Evolutionary conservation across 1,140 invertebrate species (phyloP).

Genomic region (Solen grandis): DNA sequence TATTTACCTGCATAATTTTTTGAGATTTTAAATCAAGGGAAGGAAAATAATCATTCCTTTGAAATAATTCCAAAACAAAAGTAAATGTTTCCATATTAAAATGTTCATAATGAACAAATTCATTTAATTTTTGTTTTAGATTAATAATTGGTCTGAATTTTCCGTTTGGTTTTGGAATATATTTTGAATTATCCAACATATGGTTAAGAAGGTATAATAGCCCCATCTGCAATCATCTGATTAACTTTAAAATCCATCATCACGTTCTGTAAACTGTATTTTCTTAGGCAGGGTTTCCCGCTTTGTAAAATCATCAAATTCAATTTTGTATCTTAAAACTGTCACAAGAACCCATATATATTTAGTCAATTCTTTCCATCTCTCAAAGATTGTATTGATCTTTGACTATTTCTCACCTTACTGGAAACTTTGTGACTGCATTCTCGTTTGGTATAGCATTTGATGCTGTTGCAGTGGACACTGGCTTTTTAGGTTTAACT

Average conservation of each 20-base stretch:
- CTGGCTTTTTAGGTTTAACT: not conserved
- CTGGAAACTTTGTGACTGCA: not conserved
- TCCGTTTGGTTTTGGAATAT: too few relatives aligned
- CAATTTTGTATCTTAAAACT: conserved; percentile 17
- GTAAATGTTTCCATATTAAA: conserved; percentile 1
- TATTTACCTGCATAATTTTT: too few relatives aligned
- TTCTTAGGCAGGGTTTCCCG: not conserved
- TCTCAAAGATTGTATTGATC: not conserved
- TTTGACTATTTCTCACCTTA: not conserved
- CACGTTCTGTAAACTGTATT: conserved; percentile 3
- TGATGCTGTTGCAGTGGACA: not conserved
- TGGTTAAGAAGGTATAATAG: conserved; percentile 2
- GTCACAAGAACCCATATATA: not conserved
- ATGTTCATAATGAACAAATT: not conserved
- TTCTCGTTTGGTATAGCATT: not conserved
- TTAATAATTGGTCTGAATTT: not conserved
- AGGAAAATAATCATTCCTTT: conserved; percentile 3
- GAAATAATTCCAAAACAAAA: too few relatives aligned
- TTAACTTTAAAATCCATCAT: not conserved
- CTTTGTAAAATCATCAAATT: not conserved
- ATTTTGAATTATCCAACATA: conserved; percentile 2
- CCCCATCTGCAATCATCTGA: not conserved
- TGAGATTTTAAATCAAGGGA: not conserved
- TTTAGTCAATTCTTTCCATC: conserved; percentile 13
- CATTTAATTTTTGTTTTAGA: too few relatives aligned